These are phyloP conservation scores for Excalfactoria chinensis DNA, from an alignment of 2,113 vertebrate species.

Conservation along the genomic window DNA sequence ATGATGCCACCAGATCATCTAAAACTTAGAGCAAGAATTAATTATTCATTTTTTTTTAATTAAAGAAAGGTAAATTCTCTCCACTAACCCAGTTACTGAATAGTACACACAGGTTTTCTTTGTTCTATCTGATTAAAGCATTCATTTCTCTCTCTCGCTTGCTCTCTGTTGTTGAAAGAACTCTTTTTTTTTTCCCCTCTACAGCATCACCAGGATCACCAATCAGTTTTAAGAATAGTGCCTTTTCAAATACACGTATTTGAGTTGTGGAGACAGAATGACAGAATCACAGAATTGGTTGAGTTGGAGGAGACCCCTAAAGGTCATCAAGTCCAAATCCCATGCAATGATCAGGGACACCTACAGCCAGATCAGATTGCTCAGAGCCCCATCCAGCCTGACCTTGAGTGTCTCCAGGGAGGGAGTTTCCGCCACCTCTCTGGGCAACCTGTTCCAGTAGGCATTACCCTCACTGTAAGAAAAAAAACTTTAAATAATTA, in stretches of 20 bases:
- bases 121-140: constrained; percentile 56
- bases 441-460: no score
- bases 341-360: no score
- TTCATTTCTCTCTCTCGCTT: not conserved
- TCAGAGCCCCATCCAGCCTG: no score
- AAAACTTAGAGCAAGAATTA: constrained; percentile 17
- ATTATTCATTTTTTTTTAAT: constrained; percentile 63
- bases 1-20: constrained; percentile 12
- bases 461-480: no score
- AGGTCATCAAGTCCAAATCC: no score
- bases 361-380: no score
- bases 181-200: not conserved
- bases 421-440: no score
- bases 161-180: constrained; percentile 7
- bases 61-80: constrained; percentile 50
- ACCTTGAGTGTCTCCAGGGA: no score
- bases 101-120: not conserved
- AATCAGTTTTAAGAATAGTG: not conserved
- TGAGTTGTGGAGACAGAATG: not conserved
- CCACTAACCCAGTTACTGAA: not conserved
- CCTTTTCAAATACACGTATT: not conserved
- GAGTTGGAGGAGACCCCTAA: no score
- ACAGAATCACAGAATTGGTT: no score
- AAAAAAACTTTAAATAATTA: no score
- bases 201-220: not conserved